A percentile compares a stretch with the other conserved stretches of the same genome.
Conservation (phyloP, 2,113 vertebrate species). For the Corynorhinus townsendii region DNA sequence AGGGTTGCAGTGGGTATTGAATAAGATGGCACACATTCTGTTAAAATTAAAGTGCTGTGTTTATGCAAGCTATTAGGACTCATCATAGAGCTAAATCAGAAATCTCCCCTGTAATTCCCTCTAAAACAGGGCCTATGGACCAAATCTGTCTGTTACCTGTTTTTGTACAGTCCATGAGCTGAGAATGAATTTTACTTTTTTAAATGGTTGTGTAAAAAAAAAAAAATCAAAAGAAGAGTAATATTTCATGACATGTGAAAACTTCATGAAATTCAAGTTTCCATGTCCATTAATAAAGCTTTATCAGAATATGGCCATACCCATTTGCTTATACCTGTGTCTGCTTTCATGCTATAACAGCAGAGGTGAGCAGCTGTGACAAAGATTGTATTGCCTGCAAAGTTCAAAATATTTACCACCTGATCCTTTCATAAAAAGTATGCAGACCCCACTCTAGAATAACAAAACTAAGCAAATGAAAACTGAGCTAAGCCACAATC, state of each 20-base stretch:
- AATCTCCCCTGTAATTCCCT: background rate
- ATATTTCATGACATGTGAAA: background rate
- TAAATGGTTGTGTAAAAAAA: background rate
- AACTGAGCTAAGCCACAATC: background rate
- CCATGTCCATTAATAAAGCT: background rate
- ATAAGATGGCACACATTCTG: background rate
- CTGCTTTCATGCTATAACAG: fast-evolving
- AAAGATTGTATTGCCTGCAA: background rate
- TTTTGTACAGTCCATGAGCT: background rate
- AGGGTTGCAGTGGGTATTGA: background rate
- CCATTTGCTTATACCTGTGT: background rate
- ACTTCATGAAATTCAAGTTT: background rate
- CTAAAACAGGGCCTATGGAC: background rate
- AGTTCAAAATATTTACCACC: background rate
- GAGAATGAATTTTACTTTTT: background rate
- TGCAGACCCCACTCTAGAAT: background rate
- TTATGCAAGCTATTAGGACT: background rate
- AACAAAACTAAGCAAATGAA: background rate
- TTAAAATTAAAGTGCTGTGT: background rate
- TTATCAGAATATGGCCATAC: background rate
- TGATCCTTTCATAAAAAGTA: background rate
- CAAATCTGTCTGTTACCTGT: background rate
- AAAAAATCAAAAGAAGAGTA: background rate
- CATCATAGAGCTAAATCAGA: background rate
- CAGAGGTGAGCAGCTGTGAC: background rate